Percentiles rank a stretch among this genome's conserved stretches.
Conservation (phyloP, 2,797 vertebrate species). For the Micromesistius poutassou region DNA sequence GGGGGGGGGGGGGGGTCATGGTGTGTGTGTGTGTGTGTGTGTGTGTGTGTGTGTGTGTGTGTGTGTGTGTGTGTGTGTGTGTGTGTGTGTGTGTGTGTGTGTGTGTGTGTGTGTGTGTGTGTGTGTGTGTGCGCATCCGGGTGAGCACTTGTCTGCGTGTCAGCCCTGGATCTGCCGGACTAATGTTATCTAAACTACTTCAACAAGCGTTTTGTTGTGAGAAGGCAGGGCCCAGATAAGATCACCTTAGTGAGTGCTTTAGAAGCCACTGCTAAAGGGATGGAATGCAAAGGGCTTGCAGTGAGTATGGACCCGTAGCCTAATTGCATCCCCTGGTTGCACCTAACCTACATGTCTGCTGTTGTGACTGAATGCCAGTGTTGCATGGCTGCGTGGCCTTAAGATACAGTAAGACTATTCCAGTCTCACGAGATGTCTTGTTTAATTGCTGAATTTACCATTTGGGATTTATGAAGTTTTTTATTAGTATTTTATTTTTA, state of each 20-base stretch:
- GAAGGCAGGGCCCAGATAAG: constrained; percentile 37
- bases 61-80: constrained; percentile 36
- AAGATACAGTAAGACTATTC: too few relatives aligned
- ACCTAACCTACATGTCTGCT: too few relatives aligned
- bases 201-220: constrained; percentile 46
- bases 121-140: neutral
- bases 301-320: constrained; percentile 19
- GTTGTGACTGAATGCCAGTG: too few relatives aligned
- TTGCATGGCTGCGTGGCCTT: too few relatives aligned
- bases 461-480: too few relatives aligned
- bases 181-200: constrained; percentile 52
- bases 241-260: constrained; percentile 36
- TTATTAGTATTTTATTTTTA: too few relatives aligned
- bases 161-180: constrained; percentile 27
- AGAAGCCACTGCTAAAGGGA: constrained; percentile 27
- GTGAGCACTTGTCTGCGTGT: constrained; percentile 11
- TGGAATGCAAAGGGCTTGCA: constrained; percentile 45
- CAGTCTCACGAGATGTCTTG: too few relatives aligned
- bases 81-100: constrained; percentile 20
- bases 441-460: too few relatives aligned
- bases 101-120: constrained; percentile 19
- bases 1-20: too few relatives aligned
- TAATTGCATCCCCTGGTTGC: neutral
- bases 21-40: constrained; percentile 13
- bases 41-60: constrained; percentile 43